Percentiles rank a stretch among this genome's conserved stretches.
phyloP scores from a whole-genome alignment of 2,797 vertebrate species.

The Syndactyla subalaris region DNA sequence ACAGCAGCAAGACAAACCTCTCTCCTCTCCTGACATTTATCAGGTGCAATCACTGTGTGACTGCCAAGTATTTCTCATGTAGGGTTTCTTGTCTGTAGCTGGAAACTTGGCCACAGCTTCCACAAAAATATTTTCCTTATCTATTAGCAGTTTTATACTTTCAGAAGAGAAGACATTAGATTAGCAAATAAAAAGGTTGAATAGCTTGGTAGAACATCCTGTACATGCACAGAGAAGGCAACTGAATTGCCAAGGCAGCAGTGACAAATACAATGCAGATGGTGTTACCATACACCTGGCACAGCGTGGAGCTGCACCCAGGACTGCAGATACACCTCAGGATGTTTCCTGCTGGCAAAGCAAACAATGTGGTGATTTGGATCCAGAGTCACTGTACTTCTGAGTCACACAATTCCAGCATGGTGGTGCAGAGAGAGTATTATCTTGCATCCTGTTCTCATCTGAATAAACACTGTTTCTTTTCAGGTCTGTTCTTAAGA shows the following conservation, averaged over 20 bases:
- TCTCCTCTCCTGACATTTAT: background rate
- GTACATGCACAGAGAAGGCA: background rate
- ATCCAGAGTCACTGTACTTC: background rate
- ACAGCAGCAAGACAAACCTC: background rate
- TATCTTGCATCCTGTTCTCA: background rate
- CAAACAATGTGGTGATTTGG: background rate
- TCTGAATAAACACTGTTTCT: background rate
- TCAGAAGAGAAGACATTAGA: background rate
- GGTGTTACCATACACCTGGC: background rate
- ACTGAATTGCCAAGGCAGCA: background rate
- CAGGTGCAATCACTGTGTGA: background rate
- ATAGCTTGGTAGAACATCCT: background rate
- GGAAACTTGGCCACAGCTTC: constrained; percentile 1
- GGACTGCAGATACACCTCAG: background rate
- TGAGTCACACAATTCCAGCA: background rate
- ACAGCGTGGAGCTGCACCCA: background rate
- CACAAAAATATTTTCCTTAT: background rate
- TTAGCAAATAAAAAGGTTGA: background rate
- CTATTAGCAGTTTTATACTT: background rate
- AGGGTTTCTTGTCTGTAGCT: background rate
- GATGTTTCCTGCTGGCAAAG: background rate
- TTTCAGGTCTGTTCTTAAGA: background rate
- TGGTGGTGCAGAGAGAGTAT: background rate
- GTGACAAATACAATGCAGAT: background rate
- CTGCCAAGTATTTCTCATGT: background rate